phyloP scores from a whole-genome alignment of 64 coral and sea anemone genomes.

The Anthopleura sola region DNA sequence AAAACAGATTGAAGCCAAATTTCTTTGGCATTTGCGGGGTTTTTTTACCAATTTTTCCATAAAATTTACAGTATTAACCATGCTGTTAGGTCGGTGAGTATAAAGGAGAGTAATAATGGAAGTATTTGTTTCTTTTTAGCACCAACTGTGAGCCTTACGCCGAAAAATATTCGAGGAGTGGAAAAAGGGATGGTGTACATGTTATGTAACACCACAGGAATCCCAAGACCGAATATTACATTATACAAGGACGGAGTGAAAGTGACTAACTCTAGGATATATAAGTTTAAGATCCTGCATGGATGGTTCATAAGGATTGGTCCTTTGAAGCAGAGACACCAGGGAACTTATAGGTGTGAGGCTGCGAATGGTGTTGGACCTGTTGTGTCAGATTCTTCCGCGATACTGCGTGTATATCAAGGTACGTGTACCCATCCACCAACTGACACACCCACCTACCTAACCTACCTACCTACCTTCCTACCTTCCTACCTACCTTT shows the following conservation, averaged over 20 bases:
- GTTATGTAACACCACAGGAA: conserved; percentile 60
- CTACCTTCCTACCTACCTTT: too few relatives aligned
- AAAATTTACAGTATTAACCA: background rate
- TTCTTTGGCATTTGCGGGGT: background rate
- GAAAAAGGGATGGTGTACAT: conserved; percentile 34
- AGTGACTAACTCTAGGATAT: conserved; percentile 11
- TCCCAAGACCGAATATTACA: conserved; percentile 43
- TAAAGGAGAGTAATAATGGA: background rate
- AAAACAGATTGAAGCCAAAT: background rate
- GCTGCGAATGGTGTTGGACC: conserved; percentile 48
- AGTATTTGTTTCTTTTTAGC: conserved; percentile 32
- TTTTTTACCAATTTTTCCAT: background rate
- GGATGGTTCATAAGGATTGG: conserved; percentile 57
- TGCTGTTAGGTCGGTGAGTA: background rate
- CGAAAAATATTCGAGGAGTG: conserved; percentile 21
- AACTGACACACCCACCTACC: background rate
- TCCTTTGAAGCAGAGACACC: conserved; percentile 15
- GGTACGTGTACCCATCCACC: background rate
- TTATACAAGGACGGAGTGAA: conserved; percentile 50
- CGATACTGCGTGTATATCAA: background rate
- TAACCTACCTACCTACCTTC: background rate
- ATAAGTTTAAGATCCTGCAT: background rate
- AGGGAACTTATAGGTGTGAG: conserved; percentile 47
- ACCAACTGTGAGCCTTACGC: conserved; percentile 51
- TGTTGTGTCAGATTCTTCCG: conserved; percentile 28